These are phyloP conservation scores for Hemibagrus guttatus DNA, from an alignment of 2,797 vertebrate genomes.

Conservation along the genomic window DNA sequence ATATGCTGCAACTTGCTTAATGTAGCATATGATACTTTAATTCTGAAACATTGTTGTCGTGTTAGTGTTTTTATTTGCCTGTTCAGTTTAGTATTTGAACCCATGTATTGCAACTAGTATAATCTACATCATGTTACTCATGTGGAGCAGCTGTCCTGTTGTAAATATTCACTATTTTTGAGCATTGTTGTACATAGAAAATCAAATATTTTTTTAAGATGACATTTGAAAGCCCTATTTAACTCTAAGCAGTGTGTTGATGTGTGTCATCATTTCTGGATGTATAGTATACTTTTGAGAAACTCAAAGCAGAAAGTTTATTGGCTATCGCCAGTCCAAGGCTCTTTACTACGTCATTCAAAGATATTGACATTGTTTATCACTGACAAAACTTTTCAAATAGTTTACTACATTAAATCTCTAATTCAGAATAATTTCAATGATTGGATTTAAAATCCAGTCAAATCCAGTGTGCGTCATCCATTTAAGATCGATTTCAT, in stretches of 20 bases:
- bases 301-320: not conserved
- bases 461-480: not conserved
- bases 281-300: conserved; percentile 5
- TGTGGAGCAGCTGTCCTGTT: conserved; percentile 44
- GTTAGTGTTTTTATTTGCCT: not conserved
- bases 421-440: not conserved
- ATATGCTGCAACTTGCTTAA: conserved; percentile 11
- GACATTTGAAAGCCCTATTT: conserved; percentile 65
- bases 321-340: conserved; percentile 4
- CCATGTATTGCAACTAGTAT: not conserved
- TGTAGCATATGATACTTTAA: conserved; percentile 17
- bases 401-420: not conserved
- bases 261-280: conserved; percentile 7
- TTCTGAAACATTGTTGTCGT: not conserved
- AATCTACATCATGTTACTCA: conserved; percentile 8
- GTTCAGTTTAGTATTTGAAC: conserved; percentile 4
- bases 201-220: conserved; percentile 78
- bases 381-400: conserved; percentile 33
- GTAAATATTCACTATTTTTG: conserved; percentile 60
- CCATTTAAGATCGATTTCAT: not conserved
- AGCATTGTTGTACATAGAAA: conserved; percentile 72
- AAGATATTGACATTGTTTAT: conserved; percentile 44
- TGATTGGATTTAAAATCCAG: not conserved
- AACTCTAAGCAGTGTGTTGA: conserved; percentile 48
- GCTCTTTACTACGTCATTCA: conserved; percentile 45